Percentiles rank a stretch among this genome's conserved stretches.
Evolutionary conservation across 2,113 vertebrate genomes (phyloP).

Genomic region (Malaclemys terrapin): DNA sequence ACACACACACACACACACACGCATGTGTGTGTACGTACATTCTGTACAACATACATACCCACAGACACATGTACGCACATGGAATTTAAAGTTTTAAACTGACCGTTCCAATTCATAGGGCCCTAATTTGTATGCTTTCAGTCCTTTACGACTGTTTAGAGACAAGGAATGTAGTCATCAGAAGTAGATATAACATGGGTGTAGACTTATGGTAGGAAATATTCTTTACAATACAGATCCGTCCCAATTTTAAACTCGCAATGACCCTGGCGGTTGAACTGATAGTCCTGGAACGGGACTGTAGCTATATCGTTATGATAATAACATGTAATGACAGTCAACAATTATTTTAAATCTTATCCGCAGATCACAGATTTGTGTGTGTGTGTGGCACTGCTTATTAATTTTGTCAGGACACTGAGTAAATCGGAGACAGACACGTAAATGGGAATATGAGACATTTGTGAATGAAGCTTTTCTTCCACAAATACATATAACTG

Average conservation of each 20-base stretch:
- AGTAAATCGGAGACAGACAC: neutral
- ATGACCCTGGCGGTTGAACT: neutral
- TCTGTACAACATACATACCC: neutral
- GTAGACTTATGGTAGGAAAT: neutral
- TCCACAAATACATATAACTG: neutral
- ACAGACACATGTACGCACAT: neutral
- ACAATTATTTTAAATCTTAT: neutral
- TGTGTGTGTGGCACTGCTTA: neutral
- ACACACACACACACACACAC: too few species aligned
- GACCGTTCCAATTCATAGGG: neutral
- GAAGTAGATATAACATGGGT: neutral
- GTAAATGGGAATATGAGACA: fast-evolving
- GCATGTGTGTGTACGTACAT: neutral
- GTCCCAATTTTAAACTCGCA: neutral
- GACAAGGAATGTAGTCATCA: neutral
- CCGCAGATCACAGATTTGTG: neutral
- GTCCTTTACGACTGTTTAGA: neutral
- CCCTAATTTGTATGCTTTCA: neutral
- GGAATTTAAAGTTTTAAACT: neutral
- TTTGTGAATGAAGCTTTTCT: neutral
- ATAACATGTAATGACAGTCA: neutral
- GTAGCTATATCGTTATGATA: neutral
- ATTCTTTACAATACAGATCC: neutral
- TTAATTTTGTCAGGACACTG: neutral
- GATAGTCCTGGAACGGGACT: neutral